A percentile compares a stretch with the other conserved stretches of the same genome.
These are phyloP conservation scores for Gymnarchus niloticus DNA, from an alignment of 2,113 vertebrate genomes.

Conservation along the genomic window DNA sequence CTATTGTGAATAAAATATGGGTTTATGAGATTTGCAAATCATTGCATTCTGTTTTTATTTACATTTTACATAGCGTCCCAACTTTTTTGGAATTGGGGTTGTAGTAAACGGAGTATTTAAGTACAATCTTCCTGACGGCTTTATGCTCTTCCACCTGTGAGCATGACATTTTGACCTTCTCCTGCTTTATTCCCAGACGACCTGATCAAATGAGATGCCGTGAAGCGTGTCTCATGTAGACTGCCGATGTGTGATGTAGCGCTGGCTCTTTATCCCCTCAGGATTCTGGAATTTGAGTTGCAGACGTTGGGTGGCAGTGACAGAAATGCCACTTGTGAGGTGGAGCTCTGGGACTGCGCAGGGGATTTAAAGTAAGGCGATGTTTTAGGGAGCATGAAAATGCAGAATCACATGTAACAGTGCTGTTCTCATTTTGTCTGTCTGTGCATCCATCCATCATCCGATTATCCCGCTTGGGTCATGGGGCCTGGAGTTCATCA, in stretches of 20 bases:
- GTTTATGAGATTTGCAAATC: no score
- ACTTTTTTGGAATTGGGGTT: no score
- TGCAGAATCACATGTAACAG: background rate
- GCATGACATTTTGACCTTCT: background rate
- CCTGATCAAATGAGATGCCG: background rate
- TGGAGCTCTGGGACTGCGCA: conserved; percentile 93
- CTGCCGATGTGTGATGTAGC: background rate
- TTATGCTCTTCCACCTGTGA: background rate
- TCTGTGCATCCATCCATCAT: no score
- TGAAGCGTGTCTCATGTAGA: background rate
- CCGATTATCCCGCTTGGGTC: no score
- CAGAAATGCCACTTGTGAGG: conserved; percentile 69
- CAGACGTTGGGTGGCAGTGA: conserved; percentile 56
- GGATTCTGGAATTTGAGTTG: conserved; percentile 91
- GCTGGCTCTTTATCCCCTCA: conserved; percentile 41
- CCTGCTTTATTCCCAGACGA: no score
- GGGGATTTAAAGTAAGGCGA: conserved; percentile 80
- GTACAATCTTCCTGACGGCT: background rate
- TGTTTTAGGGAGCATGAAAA: background rate
- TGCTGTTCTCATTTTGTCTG: background rate
- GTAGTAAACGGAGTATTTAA: no score
- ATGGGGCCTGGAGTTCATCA: background rate
- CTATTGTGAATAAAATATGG: no score
- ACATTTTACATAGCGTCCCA: no score
- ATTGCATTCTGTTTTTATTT: no score